Evolutionary conservation across 1,140 invertebrate species (phyloP), one percentile per base, ranked within the genome.

Genomic region (Ctenoplectra terminalis): DNA sequence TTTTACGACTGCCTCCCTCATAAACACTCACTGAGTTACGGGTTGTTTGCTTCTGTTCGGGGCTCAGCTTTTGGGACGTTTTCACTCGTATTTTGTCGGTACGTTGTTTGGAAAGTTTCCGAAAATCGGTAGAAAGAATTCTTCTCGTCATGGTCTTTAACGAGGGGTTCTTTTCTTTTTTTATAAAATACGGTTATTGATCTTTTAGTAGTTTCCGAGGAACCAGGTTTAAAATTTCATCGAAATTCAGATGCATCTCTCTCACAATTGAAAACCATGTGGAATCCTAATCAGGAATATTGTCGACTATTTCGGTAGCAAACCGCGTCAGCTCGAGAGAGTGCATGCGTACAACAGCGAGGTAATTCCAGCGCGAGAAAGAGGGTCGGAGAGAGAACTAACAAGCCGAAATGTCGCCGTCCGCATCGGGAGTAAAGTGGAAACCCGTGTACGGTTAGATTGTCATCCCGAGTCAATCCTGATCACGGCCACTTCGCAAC

Each of bases 391-490:
- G 63, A 48, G 63, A n/a, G 63, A 69, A 31, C 34, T 66, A 85
- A 74, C 74, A 60, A 83, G 58, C 81, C 72, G 66, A 87, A 84
- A 67, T 77, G 66, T 67, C 73, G 78, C 81, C 50, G 79, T 37
- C 34, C 54, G 84, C 66, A 72, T 81, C 70, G 74, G 37, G 82
- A 71, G 63, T 71, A 92, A 93, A 94, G 93, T 94, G 92, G 92
- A 93, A 93, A 93, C 88, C 87, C 93, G 89, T 94, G 93, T 94
- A 92, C 90, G 67, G 89, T 91, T 89, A 89, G 92, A 93, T 93
- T 93, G 93, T 93, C 90, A 93, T 93, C 90, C 87, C 86, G 83
- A 93, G 92, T 94, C 93, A 93, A 93, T 94, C 91, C 91, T 92
- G 91, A 94, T 94, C 92, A 92, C 81, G 73, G 81, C 74, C 70